Conservation (phyloP, 2,113 vertebrate species). For the Phalacrocorax aristotelis region DNA sequence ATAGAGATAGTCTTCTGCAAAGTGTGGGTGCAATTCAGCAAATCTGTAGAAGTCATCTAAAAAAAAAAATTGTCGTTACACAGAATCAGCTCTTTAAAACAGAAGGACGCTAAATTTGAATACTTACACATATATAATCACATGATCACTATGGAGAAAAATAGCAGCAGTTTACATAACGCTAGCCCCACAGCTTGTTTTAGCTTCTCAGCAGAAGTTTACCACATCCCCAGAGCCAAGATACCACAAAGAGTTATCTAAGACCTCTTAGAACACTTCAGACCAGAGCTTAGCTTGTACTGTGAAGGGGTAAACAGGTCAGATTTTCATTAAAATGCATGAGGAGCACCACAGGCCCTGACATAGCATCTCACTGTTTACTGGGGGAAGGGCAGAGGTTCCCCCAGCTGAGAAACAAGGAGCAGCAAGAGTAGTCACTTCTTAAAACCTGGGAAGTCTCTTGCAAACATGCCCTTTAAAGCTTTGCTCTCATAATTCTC, state of each 20-base stretch:
- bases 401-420: not conserved
- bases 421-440: not conserved
- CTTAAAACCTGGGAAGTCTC: not conserved
- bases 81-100: slow-evolving; percentile 32
- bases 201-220: not conserved
- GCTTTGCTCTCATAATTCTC: not conserved
- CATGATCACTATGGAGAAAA: slow-evolving; percentile 9
- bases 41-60: slow-evolving; percentile 88
- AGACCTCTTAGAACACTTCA: not conserved
- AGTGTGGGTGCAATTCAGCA: slow-evolving; percentile 81
- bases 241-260: not conserved
- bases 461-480: not conserved
- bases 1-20: slow-evolving; percentile 87
- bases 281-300: not conserved
- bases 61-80: slow-evolving; percentile 26
- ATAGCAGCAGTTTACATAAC: slow-evolving; percentile 38
- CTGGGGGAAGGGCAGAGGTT: not conserved
- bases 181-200: not conserved
- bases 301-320: not conserved
- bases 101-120: slow-evolving; percentile 45
- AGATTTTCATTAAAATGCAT: not conserved
- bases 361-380: not conserved
- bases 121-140: not conserved
- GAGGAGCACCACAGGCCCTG: not conserved
- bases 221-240: not conserved